Percentiles rank a stretch among this genome's conserved stretches.
These are phyloP conservation scores for Myopa tessellatipennis DNA, from an alignment of 2,888 invertebrate genomes.

Conservation along the genomic window DNA sequence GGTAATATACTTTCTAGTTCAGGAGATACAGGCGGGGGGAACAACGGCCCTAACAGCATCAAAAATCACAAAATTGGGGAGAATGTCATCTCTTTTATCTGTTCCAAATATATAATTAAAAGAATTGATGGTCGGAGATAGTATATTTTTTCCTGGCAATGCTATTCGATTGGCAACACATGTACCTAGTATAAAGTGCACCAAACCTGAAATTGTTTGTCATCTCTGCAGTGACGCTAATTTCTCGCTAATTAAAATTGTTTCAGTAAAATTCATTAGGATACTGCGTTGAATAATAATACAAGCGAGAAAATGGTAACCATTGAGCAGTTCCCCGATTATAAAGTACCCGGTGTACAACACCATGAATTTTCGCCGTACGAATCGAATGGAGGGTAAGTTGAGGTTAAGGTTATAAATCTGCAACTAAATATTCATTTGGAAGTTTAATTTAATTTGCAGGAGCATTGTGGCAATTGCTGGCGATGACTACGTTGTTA, in stretches of 20 bases:
- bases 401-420: constrained; percentile 25
- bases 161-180: not conserved
- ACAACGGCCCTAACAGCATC: no score
- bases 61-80: no score
- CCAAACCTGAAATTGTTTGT: constrained; percentile 52
- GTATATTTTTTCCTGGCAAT: not conserved
- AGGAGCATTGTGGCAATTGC: constrained; percentile 96
- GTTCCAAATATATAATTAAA: no score
- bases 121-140: not conserved
- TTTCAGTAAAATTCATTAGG: no score
- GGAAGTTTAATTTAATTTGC: constrained; percentile 34
- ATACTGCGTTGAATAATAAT: not conserved
- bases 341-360: constrained; percentile 67
- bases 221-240: constrained; percentile 54
- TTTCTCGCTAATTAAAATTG: constrained; percentile 12
- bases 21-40: no score
- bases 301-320: constrained; percentile 52
- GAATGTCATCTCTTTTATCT: no score
- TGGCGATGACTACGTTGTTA: constrained; percentile 93
- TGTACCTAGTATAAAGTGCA: not conserved
- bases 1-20: no score
- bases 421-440: not conserved
- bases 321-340: constrained; percentile 64
- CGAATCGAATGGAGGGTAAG: constrained; percentile 83
- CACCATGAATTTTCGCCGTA: constrained; percentile 75